A percentile compares a stretch with the other conserved stretches of the same genome.
Conservation (phyloP, 2,797 vertebrate species). For the Ataeniobius toweri region DNA sequence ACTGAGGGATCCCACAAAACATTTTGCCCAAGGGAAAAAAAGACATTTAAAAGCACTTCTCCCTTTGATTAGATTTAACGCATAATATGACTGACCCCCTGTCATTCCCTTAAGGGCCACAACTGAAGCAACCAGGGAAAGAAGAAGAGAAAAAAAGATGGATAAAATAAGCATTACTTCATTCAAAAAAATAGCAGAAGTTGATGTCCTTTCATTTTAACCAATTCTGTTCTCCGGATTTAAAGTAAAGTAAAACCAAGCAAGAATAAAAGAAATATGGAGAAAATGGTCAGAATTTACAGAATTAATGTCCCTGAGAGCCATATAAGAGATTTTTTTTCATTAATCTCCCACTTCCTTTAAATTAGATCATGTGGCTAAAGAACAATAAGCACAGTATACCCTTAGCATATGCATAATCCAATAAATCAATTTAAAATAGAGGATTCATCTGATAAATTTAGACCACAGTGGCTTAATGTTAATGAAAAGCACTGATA, state of each 20-base stretch:
- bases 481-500: slow-evolving; percentile 27
- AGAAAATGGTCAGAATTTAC: slow-evolving; percentile 56
- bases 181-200: slow-evolving; percentile 36
- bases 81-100: slow-evolving; percentile 66
- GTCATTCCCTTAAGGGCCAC: slow-evolving; percentile 55
- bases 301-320: slow-evolving; percentile 61
- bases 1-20: slow-evolving; percentile 57
- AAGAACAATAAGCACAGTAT: slow-evolving; percentile 38
- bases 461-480: slow-evolving; percentile 42
- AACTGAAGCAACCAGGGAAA: slow-evolving; percentile 31
- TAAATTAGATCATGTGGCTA: slow-evolving; percentile 51
- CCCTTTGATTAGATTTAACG: slow-evolving; percentile 79
- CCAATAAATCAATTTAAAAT: slow-evolving; percentile 59
- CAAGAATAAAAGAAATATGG: slow-evolving; percentile 53
- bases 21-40: slow-evolving; percentile 73
- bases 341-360: slow-evolving; percentile 66
- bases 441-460: slow-evolving; percentile 29
- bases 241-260: slow-evolving; percentile 57
- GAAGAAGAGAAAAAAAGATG: slow-evolving; percentile 33
- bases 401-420: slow-evolving; percentile 55
- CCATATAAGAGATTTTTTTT: slow-evolving; percentile 47
- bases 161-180: slow-evolving; percentile 53
- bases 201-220: slow-evolving; percentile 49
- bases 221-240: slow-evolving; percentile 29
- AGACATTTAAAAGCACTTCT: slow-evolving; percentile 83